Percentiles rank a stretch among this genome's conserved stretches.
phyloP scores from a whole-genome alignment of 2,113 vertebrate genomes.

The Phylloscopus whistleri region DNA sequence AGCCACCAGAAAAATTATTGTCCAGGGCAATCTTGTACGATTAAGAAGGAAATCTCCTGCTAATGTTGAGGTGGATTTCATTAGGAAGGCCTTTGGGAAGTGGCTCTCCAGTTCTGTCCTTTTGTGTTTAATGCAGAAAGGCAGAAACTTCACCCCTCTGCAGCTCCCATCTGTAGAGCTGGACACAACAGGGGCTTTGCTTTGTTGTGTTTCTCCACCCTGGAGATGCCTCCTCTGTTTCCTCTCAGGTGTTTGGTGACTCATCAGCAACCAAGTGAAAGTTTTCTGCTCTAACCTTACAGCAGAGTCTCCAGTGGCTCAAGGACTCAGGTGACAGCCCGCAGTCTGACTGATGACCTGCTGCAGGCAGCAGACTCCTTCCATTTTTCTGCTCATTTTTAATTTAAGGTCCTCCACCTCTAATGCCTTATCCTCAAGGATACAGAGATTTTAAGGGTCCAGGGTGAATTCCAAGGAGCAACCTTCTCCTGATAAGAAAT shows the following conservation, averaged over 20 bases:
- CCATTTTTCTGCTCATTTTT: background rate
- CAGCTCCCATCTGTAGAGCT: background rate
- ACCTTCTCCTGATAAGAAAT: accelerated
- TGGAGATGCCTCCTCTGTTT: background rate
- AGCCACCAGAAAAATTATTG: background rate
- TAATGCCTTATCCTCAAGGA: background rate
- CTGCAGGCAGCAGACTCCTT: background rate
- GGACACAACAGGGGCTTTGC: background rate
- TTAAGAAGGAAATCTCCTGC: background rate
- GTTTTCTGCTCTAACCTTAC: background rate
- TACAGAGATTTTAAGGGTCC: background rate
- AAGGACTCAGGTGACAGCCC: background rate
- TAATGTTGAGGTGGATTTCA: background rate
- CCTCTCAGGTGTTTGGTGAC: background rate
- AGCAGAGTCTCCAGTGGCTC: background rate
- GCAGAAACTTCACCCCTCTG: background rate
- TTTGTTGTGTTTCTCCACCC: background rate
- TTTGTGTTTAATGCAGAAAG: background rate
- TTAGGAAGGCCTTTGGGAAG: background rate
- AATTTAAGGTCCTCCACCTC: background rate
- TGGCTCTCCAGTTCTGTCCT: background rate
- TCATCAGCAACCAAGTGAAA: background rate
- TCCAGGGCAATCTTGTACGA: background rate
- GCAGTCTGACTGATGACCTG: background rate
- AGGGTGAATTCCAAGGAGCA: background rate